Evolutionary conservation across 2,113 vertebrate species (phyloP).

Genomic region (Acrocephalus arundinaceus): DNA sequence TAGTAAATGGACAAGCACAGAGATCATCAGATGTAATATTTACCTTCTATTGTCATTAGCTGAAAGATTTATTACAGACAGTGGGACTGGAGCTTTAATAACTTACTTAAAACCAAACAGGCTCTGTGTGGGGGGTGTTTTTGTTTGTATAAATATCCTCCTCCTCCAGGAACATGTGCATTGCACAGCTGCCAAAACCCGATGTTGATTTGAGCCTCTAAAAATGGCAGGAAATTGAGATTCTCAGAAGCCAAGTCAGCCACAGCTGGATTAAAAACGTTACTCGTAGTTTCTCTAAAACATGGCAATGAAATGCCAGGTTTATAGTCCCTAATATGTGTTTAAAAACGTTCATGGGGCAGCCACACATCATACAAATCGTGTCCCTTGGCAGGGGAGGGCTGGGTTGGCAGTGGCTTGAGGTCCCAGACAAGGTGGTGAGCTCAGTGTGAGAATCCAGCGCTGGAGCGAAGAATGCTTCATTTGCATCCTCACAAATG

Average conservation of each 20-base stretch:
- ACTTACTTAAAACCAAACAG: not conserved
- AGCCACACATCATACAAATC: not conserved
- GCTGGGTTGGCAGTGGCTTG: not conserved
- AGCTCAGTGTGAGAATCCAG: slow-evolving; percentile 41
- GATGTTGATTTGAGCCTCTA: not conserved
- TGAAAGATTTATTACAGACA: not conserved
- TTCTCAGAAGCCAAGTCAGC: not conserved
- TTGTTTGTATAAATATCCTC: not conserved
- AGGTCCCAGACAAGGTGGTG: not conserved
- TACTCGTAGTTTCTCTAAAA: not conserved
- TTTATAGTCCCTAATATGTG: not conserved
- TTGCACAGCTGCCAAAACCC: slow-evolving; percentile 19
- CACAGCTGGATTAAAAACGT: not conserved
- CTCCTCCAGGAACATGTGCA: not conserved
- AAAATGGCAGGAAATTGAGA: not conserved
- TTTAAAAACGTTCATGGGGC: not conserved
- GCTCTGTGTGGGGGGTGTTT: not conserved
- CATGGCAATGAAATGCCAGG: not conserved
- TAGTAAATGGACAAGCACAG: not conserved
- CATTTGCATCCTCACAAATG: slow-evolving; percentile 63
- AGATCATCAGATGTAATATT: not conserved
- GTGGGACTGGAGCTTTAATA: not conserved
- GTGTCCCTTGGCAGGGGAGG: slow-evolving; percentile 31
- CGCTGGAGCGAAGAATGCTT: not conserved
- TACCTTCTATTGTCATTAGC: not conserved